Percentiles rank a stretch among this genome's conserved stretches.
Conservation (phyloP, 1,140 invertebrate genomes). For the Papilio glaucus region DNA sequence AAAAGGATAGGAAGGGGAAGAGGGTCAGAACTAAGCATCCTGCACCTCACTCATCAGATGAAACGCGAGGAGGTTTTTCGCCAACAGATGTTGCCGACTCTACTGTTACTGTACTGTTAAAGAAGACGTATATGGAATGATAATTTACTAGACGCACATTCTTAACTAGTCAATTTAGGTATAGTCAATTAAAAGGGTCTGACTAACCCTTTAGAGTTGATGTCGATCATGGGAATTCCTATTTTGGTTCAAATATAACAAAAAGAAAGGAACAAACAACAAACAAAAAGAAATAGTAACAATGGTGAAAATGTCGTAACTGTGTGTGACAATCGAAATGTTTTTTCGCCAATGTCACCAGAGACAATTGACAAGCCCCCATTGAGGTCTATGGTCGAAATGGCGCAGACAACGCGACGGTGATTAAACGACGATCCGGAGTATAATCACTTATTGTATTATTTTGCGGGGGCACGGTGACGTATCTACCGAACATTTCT, state of each 20-base stretch:
- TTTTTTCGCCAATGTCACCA: conserved; percentile 5
- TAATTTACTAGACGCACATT: no score
- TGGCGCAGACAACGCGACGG: not conserved
- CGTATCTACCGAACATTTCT: not conserved
- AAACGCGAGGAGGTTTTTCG: no score
- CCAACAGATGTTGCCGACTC: no score
- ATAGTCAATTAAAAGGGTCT: not conserved
- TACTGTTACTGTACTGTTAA: no score
- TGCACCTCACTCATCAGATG: no score
- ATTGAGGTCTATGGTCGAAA: not conserved
- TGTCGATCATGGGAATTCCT: not conserved
- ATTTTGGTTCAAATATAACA: not conserved
- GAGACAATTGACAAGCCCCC: not conserved
- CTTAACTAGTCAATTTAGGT: no score
- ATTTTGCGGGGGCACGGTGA: not conserved
- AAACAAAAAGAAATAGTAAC: not conserved
- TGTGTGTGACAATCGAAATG: not conserved
- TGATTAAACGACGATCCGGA: not conserved
- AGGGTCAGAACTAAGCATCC: no score
- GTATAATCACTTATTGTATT: not conserved
- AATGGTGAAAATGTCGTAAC: conserved; percentile 15
- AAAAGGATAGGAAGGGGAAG: no score
- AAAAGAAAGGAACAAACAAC: not conserved
- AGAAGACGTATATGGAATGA: no score
- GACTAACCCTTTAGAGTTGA: not conserved